Evolutionary conservation across 2,113 vertebrate species (phyloP).

Genomic region (Electrona antarctica): DNA sequence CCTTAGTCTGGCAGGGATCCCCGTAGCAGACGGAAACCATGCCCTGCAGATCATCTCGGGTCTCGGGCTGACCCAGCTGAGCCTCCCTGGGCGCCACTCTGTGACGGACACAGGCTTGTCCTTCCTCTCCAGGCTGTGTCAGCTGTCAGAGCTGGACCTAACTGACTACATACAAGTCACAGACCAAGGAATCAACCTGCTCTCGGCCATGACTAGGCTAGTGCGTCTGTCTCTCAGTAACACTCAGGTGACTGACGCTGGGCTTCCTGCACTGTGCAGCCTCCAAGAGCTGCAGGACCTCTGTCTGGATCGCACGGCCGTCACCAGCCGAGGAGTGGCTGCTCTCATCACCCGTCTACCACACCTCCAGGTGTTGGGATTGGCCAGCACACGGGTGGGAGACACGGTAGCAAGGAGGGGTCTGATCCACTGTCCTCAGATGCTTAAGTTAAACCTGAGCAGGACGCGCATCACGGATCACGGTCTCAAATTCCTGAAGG

Average conservation of each 20-base stretch:
- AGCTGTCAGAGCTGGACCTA: constrained; percentile 81
- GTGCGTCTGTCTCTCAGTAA: constrained; percentile 82
- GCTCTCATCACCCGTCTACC: constrained; percentile 76
- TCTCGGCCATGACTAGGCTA: constrained; percentile 75
- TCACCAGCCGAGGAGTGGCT: constrained; percentile 81
- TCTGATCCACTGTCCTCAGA: constrained; percentile 74
- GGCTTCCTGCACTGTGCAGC: constrained; percentile 68
- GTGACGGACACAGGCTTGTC: constrained; percentile 77
- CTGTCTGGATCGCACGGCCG: constrained; percentile 80
- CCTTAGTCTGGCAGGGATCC: constrained; percentile 77
- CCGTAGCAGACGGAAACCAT: constrained; percentile 65
- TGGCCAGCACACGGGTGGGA: constrained; percentile 82
- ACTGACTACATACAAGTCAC: constrained; percentile 82
- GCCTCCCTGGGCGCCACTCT: constrained; percentile 79
- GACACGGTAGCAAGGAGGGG: constrained; percentile 77
- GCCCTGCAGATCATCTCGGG: constrained; percentile 81
- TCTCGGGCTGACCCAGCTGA: constrained; percentile 78
- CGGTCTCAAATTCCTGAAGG: constrained; percentile 78
- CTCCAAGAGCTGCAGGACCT: constrained; percentile 80
- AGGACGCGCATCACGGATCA: constrained; percentile 82
- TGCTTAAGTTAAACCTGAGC: constrained; percentile 84
- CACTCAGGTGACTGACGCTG: constrained; percentile 80
- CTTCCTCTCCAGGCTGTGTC: constrained; percentile 67
- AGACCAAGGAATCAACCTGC: constrained; percentile 74
- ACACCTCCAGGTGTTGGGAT: constrained; percentile 82